Percentiles rank a stretch among this genome's conserved stretches.
Evolutionary conservation across 2,888 invertebrate genomes (phyloP).

Genomic region (Tyria jacobaeae): DNA sequence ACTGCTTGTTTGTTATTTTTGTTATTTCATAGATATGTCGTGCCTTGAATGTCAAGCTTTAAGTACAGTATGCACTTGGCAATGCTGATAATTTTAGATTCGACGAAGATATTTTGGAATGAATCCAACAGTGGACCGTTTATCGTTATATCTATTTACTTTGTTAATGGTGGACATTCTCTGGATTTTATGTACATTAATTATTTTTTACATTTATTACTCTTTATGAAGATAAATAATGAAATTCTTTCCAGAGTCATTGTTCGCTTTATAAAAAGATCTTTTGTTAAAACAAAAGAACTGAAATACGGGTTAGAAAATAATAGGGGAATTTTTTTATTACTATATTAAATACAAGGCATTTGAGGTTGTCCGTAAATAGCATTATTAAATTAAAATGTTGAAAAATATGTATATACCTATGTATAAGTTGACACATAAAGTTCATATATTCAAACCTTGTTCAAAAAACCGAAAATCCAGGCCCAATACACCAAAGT

Average conservation of each 20-base stretch:
- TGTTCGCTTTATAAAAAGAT: not conserved
- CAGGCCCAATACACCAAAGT: not conserved
- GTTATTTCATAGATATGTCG: conserved; percentile 11
- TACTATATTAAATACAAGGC: too few relatives aligned
- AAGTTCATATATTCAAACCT: too few relatives aligned
- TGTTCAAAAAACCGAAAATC: not conserved
- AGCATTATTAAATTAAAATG: too few relatives aligned
- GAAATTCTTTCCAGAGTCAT: not conserved
- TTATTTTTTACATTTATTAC: not conserved
- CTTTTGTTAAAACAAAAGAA: not conserved
- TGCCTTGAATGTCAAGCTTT: conserved; percentile 38
- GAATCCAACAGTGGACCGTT: conserved; percentile 47
- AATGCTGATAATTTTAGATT: conserved; percentile 62
- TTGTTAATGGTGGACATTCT: not conserved
- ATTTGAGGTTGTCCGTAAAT: too few relatives aligned
- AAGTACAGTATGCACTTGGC: conserved; percentile 58
- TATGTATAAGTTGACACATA: too few relatives aligned
- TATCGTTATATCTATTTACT: conserved; percentile 30
- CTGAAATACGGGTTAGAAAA: not conserved
- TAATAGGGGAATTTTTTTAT: too few relatives aligned
- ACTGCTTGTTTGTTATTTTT: too few relatives aligned
- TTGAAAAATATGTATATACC: too few relatives aligned
- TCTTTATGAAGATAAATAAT: not conserved
- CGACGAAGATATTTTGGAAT: conserved; percentile 58
- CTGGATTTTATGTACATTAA: not conserved